Conservation (phyloP, 1,140 invertebrate species). For the Cherax quadricarinatus region DNA sequence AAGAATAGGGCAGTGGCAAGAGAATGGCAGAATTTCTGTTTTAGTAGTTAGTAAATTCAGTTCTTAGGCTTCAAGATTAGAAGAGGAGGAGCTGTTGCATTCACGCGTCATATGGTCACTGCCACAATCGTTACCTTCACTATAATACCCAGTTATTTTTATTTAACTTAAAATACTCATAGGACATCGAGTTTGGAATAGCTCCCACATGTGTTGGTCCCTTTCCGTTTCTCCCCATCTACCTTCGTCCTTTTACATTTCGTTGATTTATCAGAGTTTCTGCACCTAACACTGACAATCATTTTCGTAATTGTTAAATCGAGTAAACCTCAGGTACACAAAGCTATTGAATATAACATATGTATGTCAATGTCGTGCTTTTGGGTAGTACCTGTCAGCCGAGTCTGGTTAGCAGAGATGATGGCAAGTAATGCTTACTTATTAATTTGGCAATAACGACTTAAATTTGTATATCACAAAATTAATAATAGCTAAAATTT, state of each 20-base stretch:
- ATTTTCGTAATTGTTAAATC: background rate
- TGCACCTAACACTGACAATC: background rate
- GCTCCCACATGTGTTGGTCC: background rate
- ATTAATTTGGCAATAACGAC: too few relatives aligned
- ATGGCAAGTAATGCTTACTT: too few relatives aligned
- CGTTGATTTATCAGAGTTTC: background rate
- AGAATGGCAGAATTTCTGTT: background rate
- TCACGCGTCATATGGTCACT: background rate
- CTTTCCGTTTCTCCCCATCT: background rate
- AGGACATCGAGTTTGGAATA: background rate
- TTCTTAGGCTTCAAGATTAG: background rate
- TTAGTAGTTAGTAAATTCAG: background rate
- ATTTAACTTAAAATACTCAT: background rate
- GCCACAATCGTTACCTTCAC: background rate
- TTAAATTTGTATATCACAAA: too few relatives aligned
- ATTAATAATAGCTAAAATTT: too few relatives aligned
- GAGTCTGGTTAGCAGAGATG: too few relatives aligned
- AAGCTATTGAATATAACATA: background rate
- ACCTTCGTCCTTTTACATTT: background rate
- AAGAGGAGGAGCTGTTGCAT: background rate
- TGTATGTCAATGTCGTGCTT: background rate
- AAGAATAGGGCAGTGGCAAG: background rate
- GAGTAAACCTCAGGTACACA: background rate
- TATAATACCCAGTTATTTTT: background rate
- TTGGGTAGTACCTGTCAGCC: too few relatives aligned